Conservation (phyloP, 2,797 vertebrate species). For the Gadopsis bispinosus region DNA sequence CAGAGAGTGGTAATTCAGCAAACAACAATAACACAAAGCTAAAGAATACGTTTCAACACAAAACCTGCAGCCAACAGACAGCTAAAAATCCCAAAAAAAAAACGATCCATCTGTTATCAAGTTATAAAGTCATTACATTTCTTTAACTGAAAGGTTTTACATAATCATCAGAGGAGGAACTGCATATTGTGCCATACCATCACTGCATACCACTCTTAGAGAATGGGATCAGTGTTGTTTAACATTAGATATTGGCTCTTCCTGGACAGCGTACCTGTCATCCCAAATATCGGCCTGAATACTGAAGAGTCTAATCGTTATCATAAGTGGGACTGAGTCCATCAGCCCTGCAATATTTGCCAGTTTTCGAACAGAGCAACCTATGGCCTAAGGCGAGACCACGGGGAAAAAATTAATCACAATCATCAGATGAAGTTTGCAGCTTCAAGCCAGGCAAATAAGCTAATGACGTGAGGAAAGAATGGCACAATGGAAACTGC, state of each 20-base stretch:
- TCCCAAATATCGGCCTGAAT: constrained; percentile 48
- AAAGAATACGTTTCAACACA: neutral
- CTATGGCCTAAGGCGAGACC: neutral
- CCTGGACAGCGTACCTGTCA: constrained; percentile 41
- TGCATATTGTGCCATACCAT: neutral
- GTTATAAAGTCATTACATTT: neutral
- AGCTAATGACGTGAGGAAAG: neutral
- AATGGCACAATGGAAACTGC: constrained; percentile 16
- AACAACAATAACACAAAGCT: constrained; percentile 44
- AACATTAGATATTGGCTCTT: constrained; percentile 38
- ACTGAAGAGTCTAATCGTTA: constrained; percentile 35
- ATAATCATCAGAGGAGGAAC: constrained; percentile 8
- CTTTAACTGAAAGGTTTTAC: neutral
- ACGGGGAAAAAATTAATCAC: neutral
- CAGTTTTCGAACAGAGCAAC: neutral
- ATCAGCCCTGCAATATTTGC: neutral
- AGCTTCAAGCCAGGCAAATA: neutral
- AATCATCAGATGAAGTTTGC: neutral
- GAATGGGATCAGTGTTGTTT: constrained; percentile 32
- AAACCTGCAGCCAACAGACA: neutral
- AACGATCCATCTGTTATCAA: neutral
- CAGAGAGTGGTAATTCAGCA: constrained; percentile 40
- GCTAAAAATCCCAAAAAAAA: neutral
- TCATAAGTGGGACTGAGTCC: constrained; percentile 10
- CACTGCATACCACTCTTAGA: constrained; percentile 9